These are phyloP conservation scores for Plotosus lineatus DNA, from an alignment of 2,113 vertebrate species.

Conservation along the genomic window DNA sequence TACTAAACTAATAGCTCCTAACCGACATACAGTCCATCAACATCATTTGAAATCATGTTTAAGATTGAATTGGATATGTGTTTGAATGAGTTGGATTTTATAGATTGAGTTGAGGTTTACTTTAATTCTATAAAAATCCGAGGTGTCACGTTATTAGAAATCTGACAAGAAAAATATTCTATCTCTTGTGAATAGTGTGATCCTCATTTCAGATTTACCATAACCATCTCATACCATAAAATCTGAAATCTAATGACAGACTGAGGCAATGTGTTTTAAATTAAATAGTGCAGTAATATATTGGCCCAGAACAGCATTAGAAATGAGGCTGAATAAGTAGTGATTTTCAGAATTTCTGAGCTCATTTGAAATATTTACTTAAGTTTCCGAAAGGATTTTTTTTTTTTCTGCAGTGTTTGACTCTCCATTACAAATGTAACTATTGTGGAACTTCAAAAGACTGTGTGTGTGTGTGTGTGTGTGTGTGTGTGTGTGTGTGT, in stretches of 20 bases:
- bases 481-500: too few relatives aligned
- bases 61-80: background rate
- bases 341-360: background rate
- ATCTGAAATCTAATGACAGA: background rate
- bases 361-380: background rate
- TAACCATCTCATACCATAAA: background rate
- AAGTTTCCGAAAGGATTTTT: background rate
- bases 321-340: background rate
- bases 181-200: background rate
- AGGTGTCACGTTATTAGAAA: background rate
- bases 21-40: background rate
- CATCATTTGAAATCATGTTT: constrained; percentile 14
- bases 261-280: background rate
- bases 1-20: background rate
- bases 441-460: background rate
- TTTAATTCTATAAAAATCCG: too few relatives aligned
- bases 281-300: background rate
- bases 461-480: too few relatives aligned
- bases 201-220: background rate
- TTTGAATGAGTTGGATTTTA: background rate
- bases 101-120: background rate
- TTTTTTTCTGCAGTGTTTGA: background rate
- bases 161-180: background rate
- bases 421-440: background rate
- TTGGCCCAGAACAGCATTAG: background rate